phyloP scores from a whole-genome alignment of 2,797 vertebrate species.

The Amblyraja radiata region DNA sequence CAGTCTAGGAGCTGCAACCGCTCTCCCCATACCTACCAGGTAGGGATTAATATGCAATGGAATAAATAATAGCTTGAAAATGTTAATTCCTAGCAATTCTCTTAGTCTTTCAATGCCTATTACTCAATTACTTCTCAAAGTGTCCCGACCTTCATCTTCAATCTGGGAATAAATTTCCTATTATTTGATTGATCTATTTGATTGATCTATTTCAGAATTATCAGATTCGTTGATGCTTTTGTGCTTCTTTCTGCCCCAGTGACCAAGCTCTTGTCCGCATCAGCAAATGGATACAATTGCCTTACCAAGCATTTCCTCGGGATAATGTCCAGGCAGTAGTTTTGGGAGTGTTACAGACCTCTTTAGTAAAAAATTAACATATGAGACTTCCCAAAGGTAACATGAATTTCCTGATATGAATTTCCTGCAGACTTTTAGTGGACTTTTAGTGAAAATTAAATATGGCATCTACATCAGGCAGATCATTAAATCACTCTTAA shows the following conservation, averaged over 20 bases:
- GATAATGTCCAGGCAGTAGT: background rate
- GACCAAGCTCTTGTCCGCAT: background rate
- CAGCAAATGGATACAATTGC: background rate
- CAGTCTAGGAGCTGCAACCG: too few relatives aligned
- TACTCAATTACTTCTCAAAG: background rate
- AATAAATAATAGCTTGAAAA: background rate
- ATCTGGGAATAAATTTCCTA: background rate
- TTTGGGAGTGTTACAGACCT: background rate
- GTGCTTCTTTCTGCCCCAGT: background rate
- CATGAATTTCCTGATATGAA: conserved; percentile 14
- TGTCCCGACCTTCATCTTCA: background rate
- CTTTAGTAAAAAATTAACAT: background rate
- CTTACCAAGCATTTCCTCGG: background rate
- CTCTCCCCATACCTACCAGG: too few relatives aligned
- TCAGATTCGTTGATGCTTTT: background rate
- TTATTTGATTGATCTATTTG: background rate
- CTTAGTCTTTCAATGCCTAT: background rate
- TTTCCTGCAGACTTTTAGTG: background rate
- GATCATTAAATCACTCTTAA: conserved; percentile 13
- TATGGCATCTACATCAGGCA: background rate
- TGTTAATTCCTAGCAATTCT: background rate
- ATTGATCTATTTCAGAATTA: background rate
- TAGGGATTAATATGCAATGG: background rate
- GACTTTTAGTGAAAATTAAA: background rate
- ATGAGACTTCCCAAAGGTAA: background rate